Evolutionary conservation across 2,797 vertebrate species (phyloP).

Genomic region (Microcaecilia unicolor): DNA sequence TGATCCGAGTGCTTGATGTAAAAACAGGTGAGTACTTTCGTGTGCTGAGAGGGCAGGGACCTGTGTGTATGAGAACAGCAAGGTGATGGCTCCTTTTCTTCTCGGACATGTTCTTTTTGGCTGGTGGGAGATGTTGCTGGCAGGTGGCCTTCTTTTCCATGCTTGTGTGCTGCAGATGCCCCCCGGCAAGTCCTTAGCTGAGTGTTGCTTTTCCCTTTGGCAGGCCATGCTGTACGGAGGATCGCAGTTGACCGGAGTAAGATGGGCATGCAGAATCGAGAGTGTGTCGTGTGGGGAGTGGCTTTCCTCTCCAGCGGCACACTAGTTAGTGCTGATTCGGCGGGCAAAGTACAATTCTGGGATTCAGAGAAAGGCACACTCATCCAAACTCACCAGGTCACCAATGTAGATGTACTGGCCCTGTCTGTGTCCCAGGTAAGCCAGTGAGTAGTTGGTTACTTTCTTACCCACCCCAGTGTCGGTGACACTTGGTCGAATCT

Average conservation of each 20-base stretch:
- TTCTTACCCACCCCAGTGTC: too few species aligned
- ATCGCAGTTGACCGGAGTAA: constrained; percentile 66
- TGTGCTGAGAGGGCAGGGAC: background rate
- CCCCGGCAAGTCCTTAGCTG: too few species aligned
- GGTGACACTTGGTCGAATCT: too few species aligned
- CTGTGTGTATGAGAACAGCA: too few species aligned
- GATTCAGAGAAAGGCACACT: constrained; percentile 71
- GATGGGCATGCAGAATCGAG: constrained; percentile 30
- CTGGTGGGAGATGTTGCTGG: too few species aligned
- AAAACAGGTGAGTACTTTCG: constrained; percentile 59
- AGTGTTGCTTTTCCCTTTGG: background rate
- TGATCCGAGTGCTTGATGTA: constrained; percentile 64
- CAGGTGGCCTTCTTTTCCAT: too few species aligned
- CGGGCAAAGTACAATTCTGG: constrained; percentile 87
- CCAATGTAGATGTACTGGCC: constrained; percentile 66
- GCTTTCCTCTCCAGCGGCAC: constrained; percentile 66
- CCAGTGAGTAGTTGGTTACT: too few species aligned
- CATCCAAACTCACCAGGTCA: constrained; percentile 59
- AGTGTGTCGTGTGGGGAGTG: constrained; percentile 81
- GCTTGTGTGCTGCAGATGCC: too few species aligned
- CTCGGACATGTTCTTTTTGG: too few species aligned
- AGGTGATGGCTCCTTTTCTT: too few species aligned
- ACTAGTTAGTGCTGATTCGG: constrained; percentile 75
- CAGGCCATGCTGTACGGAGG: constrained; percentile 64
- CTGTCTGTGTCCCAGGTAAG: constrained; percentile 70